Conservation (phyloP, 2,113 vertebrate species). For the Cranoglanis bouderius region DNA sequence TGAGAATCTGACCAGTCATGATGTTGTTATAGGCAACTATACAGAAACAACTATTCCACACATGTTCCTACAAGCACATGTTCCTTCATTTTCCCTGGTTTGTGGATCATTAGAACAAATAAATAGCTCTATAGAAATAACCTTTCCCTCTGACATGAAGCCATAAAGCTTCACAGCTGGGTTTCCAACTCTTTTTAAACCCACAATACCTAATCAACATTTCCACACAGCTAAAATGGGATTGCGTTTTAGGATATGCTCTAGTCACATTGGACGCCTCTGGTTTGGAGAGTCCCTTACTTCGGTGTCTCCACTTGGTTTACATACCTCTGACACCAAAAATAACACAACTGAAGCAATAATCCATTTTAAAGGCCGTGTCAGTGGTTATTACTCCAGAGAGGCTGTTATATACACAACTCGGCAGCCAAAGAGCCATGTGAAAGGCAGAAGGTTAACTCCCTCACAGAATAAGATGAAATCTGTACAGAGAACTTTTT, state of each 20-base stretch:
- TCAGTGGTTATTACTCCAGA: conserved; percentile 54
- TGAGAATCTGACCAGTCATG: not conserved
- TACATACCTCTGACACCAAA: conserved; percentile 52
- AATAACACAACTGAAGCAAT: conserved; percentile 53
- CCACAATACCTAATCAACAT: conserved; percentile 42
- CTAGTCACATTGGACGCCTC: conserved; percentile 28
- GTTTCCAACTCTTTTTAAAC: conserved; percentile 30
- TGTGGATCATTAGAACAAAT: conserved; percentile 19
- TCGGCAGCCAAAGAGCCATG: conserved; percentile 38
- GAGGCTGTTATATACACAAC: conserved; percentile 42
- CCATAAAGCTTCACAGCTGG: conserved; percentile 30
- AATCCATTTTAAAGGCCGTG: conserved; percentile 56
- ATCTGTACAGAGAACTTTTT: conserved; percentile 37
- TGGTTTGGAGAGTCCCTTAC: conserved; percentile 33
- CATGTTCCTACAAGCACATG: conserved; percentile 26
- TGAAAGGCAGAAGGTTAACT: conserved; percentile 49
- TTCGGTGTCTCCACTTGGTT: conserved; percentile 45
- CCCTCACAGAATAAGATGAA: conserved; percentile 39
- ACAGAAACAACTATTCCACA: conserved; percentile 25
- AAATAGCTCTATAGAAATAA: conserved; percentile 31
- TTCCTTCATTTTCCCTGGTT: conserved; percentile 18
- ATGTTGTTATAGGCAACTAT: conserved; percentile 29
- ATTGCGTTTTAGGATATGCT: conserved; percentile 30
- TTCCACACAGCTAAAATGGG: conserved; percentile 38
- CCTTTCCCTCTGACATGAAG: conserved; percentile 25